phyloP scores from a whole-genome alignment of 1,140 invertebrate genomes.

The Colletes gigas region DNA sequence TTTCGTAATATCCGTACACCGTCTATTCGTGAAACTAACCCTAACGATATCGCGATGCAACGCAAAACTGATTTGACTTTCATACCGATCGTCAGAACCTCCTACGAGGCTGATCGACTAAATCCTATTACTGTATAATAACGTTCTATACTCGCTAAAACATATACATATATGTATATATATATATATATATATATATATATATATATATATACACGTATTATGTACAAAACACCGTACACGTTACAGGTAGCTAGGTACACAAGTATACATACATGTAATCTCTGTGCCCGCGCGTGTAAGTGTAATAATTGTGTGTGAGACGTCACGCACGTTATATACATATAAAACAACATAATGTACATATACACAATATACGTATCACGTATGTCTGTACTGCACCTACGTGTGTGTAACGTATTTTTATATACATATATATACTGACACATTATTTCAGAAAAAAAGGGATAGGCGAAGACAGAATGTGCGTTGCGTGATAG shows the following conservation, averaged over 20 bases:
- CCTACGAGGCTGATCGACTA: neutral
- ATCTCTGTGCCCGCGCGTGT: neutral
- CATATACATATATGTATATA: slow-evolving; percentile 10
- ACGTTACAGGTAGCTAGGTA: slow-evolving; percentile 26
- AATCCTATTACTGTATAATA: slow-evolving; percentile 8
- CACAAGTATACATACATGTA: neutral
- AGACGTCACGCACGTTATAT: neutral
- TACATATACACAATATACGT: neutral
- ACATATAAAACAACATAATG: neutral
- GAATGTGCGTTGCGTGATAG: slow-evolving; percentile 27
- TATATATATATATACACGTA: neutral
- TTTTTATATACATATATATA: slow-evolving; percentile 2
- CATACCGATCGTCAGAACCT: neutral
- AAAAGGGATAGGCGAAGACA: neutral
- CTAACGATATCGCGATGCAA: neutral
- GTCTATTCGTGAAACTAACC: neutral
- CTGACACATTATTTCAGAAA: neutral
- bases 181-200: slow-evolving; percentile 5
- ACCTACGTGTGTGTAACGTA: neutral
- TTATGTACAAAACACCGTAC: slow-evolving; percentile 29
- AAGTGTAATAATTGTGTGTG: neutral
- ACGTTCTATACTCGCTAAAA: slow-evolving; percentile 9
- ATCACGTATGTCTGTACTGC: neutral
- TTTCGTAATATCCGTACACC: neutral
- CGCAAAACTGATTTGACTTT: neutral